These are phyloP conservation scores for Anneissia japonica DNA, from an alignment of 35 echinoderm and acorn worm species.

Conservation along the genomic window DNA sequence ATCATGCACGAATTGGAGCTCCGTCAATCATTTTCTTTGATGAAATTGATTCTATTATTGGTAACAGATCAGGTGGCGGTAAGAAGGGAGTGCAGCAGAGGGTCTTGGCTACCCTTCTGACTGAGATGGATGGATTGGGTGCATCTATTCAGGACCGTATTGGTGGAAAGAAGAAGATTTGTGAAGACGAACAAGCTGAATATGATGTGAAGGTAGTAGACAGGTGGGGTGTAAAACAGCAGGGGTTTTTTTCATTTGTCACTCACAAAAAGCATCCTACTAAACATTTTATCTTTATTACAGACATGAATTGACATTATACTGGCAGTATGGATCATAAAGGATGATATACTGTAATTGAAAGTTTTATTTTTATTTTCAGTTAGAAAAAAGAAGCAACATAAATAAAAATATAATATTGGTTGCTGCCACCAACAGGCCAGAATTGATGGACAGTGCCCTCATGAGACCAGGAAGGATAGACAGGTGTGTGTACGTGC, in stretches of 20 bases:
- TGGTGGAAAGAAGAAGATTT: background rate
- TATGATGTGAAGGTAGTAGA: background rate
- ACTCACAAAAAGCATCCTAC: too few relatives aligned
- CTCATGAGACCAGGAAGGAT: conserved; percentile 45
- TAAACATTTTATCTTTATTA: too few relatives aligned
- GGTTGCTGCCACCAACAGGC: conserved; percentile 39
- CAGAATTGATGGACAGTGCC: conserved; percentile 38
- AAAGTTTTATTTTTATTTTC: background rate
- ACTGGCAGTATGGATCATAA: too few relatives aligned
- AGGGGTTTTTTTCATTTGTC: too few relatives aligned
- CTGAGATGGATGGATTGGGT: conserved; percentile 43
- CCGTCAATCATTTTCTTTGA: conserved; percentile 39
- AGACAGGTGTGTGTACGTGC: conserved; percentile 47
- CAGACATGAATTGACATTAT: too few relatives aligned
- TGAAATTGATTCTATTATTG: conserved; percentile 44
- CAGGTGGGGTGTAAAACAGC: too few relatives aligned
- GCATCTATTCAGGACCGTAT: background rate
- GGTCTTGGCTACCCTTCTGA: conserved; percentile 24
- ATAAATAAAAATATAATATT: conserved; percentile 25
- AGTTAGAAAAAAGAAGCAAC: background rate
- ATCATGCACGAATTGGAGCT: conserved; percentile 32
- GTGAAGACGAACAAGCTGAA: background rate
- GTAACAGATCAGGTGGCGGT: conserved; percentile 15
- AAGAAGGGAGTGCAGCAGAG: conserved; percentile 19
- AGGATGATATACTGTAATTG: too few relatives aligned